Percentiles rank a stretch among this genome's conserved stretches.
These are phyloP conservation scores for Myxocyprinus asiaticus DNA, from an alignment of 2,113 vertebrate genomes.

Conservation along the genomic window DNA sequence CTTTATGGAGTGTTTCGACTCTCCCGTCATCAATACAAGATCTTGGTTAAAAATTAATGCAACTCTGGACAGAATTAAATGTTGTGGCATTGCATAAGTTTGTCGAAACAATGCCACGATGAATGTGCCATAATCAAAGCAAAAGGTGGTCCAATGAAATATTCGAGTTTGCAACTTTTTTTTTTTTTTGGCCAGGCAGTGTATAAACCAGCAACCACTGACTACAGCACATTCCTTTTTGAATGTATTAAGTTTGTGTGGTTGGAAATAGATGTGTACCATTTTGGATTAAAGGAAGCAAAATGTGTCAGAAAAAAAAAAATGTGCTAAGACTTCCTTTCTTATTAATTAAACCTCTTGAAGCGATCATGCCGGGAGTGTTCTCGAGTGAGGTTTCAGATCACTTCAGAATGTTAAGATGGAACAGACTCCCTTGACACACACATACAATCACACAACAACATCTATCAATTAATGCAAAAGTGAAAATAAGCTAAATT, in stretches of 20 bases:
- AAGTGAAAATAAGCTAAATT: conserved; percentile 1
- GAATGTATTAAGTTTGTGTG: neutral
- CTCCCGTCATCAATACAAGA: too few relatives aligned
- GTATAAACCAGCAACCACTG: neutral
- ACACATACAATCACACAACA: neutral
- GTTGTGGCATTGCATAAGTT: too few relatives aligned
- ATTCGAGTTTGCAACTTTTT: too few relatives aligned
- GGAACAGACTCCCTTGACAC: neutral
- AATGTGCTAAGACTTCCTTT: conserved; percentile 20
- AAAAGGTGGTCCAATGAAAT: too few relatives aligned
- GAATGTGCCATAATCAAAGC: too few relatives aligned
- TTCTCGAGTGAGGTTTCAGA: neutral
- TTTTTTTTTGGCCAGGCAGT: too few relatives aligned
- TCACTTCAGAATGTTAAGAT: neutral
- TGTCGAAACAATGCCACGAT: too few relatives aligned
- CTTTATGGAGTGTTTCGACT: too few relatives aligned
- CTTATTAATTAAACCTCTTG: conserved; percentile 33
- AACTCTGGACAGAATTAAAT: too few relatives aligned
- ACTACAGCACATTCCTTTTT: conserved; percentile 7
- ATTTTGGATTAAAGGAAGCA: neutral
- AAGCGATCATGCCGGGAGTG: neutral
- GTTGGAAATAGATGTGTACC: conserved; percentile 33
- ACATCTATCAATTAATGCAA: conserved; percentile 2
- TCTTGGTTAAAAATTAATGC: too few relatives aligned
- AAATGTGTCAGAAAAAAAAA: conserved; percentile 26